Evolutionary conservation across 2,113 vertebrate genomes (phyloP).

Genomic region (Labeo rohita): DNA sequence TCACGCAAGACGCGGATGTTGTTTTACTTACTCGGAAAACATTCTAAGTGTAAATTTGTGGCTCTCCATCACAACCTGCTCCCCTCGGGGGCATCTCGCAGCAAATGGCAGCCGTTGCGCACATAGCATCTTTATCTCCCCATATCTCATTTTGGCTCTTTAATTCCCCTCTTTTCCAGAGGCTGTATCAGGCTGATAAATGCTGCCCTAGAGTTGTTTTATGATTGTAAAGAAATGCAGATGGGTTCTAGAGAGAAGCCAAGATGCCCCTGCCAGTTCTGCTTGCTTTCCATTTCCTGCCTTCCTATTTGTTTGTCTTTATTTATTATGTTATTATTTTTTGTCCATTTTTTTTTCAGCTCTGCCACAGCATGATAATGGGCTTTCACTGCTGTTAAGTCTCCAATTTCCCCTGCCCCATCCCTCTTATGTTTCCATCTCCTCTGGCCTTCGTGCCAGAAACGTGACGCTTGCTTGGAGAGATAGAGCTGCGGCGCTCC

Average conservation of each 20-base stretch:
- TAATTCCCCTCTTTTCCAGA: conserved; percentile 31
- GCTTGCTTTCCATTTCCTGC: conserved; percentile 27
- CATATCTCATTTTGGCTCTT: conserved; percentile 43
- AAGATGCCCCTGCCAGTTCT: conserved; percentile 28
- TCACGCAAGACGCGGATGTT: not conserved
- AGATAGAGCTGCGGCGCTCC: conserved; percentile 9
- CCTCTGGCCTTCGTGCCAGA: conserved; percentile 10
- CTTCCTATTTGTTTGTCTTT: conserved; percentile 17
- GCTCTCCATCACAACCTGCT: conserved; percentile 36
- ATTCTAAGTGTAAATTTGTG: conserved; percentile 35
- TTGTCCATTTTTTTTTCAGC: not conserved
- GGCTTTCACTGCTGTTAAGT: conserved; percentile 25
- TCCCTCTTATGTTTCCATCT: conserved; percentile 21
- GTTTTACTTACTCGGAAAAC: conserved; percentile 30
- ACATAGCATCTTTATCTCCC: conserved; percentile 36
- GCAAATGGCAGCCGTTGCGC: conserved; percentile 30
- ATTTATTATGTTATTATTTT: conserved; percentile 31
- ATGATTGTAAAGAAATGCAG: conserved; percentile 43
- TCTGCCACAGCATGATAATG: conserved; percentile 29
- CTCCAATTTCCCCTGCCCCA: conserved; percentile 19
- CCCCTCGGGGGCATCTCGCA: not conserved
- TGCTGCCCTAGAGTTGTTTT: conserved; percentile 37
- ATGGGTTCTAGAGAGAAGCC: conserved; percentile 35
- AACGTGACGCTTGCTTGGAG: conserved; percentile 23
- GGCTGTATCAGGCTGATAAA: conserved; percentile 43